Evolutionary conservation across 2,113 vertebrate species (phyloP).

Genomic region (Leptosomus discolor): DNA sequence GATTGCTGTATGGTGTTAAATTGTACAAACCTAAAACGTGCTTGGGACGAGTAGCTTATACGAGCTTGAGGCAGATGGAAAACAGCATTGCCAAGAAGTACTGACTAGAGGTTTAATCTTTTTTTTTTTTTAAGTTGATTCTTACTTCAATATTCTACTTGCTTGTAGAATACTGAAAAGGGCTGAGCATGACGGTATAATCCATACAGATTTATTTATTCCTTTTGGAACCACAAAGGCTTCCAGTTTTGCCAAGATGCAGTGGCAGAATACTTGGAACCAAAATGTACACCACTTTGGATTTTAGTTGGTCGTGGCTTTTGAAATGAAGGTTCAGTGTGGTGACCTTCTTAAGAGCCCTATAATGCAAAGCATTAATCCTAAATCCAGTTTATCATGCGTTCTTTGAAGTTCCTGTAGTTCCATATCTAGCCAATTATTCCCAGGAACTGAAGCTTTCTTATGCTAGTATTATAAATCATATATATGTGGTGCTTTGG

Average conservation of each 20-base stretch:
- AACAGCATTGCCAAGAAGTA: not conserved
- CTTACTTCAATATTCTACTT: conserved; percentile 36
- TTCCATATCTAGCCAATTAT: not conserved
- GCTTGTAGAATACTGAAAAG: conserved; percentile 50
- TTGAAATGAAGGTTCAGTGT: not conserved
- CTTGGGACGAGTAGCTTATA: not conserved
- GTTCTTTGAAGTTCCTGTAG: not conserved
- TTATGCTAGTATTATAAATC: not conserved
- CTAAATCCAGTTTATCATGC: not conserved
- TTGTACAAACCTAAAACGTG: not conserved
- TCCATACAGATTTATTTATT: conserved; percentile 14
- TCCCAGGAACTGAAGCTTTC: not conserved
- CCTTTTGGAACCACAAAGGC: not conserved
- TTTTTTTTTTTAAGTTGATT: not conserved
- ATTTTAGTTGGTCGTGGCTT: not conserved
- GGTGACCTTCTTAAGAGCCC: not conserved
- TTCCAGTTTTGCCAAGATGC: not conserved
- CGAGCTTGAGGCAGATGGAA: not conserved
- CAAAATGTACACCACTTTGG: not conserved
- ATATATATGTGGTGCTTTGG: not conserved
- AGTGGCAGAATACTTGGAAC: not conserved
- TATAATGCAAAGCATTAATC: not conserved
- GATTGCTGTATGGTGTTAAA: conserved; percentile 7
- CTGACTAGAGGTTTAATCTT: not conserved
- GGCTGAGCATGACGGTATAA: not conserved